Evolutionary conservation across 2,888 invertebrate genomes (phyloP), one percentile per base, ranked within the genome.

Genomic region (Xestia c-nigrum): DNA sequence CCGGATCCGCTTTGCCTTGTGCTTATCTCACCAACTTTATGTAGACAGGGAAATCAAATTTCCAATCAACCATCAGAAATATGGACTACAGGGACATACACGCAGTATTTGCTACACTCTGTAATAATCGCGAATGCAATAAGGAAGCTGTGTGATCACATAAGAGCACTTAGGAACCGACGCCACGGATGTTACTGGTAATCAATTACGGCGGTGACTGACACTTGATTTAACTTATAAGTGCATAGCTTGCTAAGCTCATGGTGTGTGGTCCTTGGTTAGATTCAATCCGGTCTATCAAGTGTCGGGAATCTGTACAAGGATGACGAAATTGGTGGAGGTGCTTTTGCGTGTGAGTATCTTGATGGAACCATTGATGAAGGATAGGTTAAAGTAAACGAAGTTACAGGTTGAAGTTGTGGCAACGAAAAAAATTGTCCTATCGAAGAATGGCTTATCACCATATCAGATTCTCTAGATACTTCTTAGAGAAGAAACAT

Each of bases 171-270:
- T 76, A 63, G 38, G 50, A 64, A 80, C 31, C 9, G 61, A 74
- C 38, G 19, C n/a, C 40, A 63, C 74, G 59, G 78, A 72, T 78
- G 78, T 71, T 43, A 64, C 63, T 31, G 72, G 79, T 76, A 65
- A 83, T 83, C 83, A 83, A 83, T 83, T 72, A 83, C 64, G n/a
- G 55, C 66, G 57, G 74, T 79, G 69, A 70, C 12, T 64, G 83
- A 80, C 80, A 72, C 73, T 80, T 67, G 55, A 74, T 43, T 66
- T 78, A 46, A 59, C 72, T 76, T 71, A 40, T 46, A 71, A 83
- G 55, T 71, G 38, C 81, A 63, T 57, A 55, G 43, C 57, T 64
- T 43, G 68, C n/a, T 7, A 12, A 52, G 46, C 46, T 71, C 63
- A 5, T n/a, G 2, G 67, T 76, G 83, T 80, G 83, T 65, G 83